Percentiles rank a stretch among this genome's conserved stretches.
Conservation (phyloP, 1,140 invertebrate genomes). For the Lordiphosa stackelbergi region DNA sequence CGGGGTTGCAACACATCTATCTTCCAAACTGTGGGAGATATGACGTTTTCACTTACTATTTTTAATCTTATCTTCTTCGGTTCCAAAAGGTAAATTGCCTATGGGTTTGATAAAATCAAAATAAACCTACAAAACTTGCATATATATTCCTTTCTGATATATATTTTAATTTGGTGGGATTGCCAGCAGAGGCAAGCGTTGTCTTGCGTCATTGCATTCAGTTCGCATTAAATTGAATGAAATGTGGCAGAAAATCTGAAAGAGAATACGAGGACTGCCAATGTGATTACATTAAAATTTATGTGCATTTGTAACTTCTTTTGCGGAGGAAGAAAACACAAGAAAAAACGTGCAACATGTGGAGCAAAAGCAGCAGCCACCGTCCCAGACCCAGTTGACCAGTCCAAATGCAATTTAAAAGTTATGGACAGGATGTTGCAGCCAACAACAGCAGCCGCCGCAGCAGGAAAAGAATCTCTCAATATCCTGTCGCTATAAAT, state of each 20-base stretch:
- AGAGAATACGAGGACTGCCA: conserved; percentile 29
- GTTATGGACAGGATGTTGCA: conserved; percentile 64
- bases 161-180: neutral
- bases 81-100: too few species aligned
- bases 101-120: too few species aligned
- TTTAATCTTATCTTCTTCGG: too few species aligned
- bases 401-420: conserved; percentile 47
- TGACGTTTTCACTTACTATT: too few species aligned
- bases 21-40: too few species aligned
- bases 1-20: too few species aligned
- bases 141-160: neutral
- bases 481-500: conserved; percentile 73
- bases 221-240: conserved; percentile 62
- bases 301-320: conserved; percentile 68
- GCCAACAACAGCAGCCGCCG: conserved; percentile 6
- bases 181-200: too few species aligned
- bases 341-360: conserved; percentile 62
- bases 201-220: conserved; percentile 23
- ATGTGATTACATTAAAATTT: conserved; percentile 74
- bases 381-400: conserved; percentile 22
- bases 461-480: conserved; percentile 51
- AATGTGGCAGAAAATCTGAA: conserved; percentile 55
- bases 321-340: conserved; percentile 4
- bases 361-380: conserved; percentile 36
- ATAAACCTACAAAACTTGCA: too few species aligned